These are phyloP conservation scores for rat (Rattus norvegicus) DNA, from an alignment of 2,113 vertebrate genomes.

Conservation along the genomic window DNA sequence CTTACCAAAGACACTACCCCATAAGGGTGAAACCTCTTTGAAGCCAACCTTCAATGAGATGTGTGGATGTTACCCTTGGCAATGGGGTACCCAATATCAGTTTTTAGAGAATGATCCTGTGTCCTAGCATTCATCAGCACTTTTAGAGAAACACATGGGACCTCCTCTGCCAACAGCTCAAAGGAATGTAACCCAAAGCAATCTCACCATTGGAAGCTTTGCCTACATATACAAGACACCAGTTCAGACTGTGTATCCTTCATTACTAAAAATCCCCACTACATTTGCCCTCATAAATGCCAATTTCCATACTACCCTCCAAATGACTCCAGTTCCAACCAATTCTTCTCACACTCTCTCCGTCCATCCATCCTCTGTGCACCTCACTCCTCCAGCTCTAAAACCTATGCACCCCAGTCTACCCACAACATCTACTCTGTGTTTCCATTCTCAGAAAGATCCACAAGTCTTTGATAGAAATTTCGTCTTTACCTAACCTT, in stretches of 20 bases:
- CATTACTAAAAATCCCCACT: background rate
- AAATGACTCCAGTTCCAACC: background rate
- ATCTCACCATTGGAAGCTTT: background rate
- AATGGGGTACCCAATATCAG: background rate
- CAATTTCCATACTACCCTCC: background rate
- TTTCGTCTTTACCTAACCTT: too few relatives aligned
- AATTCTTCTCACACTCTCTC: background rate
- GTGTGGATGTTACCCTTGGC: background rate
- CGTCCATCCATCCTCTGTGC: background rate
- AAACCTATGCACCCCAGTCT: background rate
- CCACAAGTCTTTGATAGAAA: background rate
- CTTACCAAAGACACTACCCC: background rate
- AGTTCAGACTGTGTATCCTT: background rate
- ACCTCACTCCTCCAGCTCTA: background rate
- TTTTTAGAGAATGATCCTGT: background rate
- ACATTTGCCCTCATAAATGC: background rate
- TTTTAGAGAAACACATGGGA: too few relatives aligned
- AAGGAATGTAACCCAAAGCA: background rate
- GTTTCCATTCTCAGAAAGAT: background rate
- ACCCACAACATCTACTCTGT: background rate
- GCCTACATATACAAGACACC: background rate
- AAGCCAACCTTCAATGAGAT: background rate
- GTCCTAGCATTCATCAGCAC: background rate
- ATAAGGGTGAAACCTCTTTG: background rate
- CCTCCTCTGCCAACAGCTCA: background rate